A percentile compares a stretch with the other conserved stretches of the same genome.
Conservation (phyloP, 2,888 invertebrate genomes). For the Clistopyga incitator region DNA sequence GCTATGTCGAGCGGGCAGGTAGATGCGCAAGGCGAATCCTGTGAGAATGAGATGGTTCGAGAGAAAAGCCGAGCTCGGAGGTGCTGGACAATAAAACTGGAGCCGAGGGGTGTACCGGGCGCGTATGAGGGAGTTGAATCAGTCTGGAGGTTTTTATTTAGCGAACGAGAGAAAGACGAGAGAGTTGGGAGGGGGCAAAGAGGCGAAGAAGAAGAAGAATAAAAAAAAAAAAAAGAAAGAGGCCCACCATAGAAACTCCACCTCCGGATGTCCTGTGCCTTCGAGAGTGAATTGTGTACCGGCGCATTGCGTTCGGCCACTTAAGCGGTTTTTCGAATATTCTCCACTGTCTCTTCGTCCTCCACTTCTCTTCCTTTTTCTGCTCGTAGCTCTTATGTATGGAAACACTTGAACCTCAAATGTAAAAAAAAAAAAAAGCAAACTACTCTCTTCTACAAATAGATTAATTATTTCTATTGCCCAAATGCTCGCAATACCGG, state of each 20-base stretch:
- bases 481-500: slow-evolving; percentile 67
- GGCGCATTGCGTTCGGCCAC: slow-evolving; percentile 76
- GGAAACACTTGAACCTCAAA: slow-evolving; percentile 37
- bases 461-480: slow-evolving; percentile 42
- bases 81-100: slow-evolving; percentile 61
- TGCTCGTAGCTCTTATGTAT: slow-evolving; percentile 6
- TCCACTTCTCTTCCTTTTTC: slow-evolving; percentile 21
- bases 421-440: not conserved
- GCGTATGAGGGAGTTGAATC: slow-evolving; percentile 56
- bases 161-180: slow-evolving; percentile 59
- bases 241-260: slow-evolving; percentile 77
- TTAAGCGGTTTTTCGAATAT: slow-evolving; percentile 73
- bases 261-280: slow-evolving; percentile 80
- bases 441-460: not conserved
- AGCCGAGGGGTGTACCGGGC: slow-evolving; percentile 33
- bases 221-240: slow-evolving; percentile 67
- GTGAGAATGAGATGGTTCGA: slow-evolving; percentile 51
- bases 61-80: slow-evolving; percentile 39
- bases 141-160: slow-evolving; percentile 63
- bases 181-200: slow-evolving; percentile 64
- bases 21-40: slow-evolving; percentile 62
- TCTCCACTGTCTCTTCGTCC: slow-evolving; percentile 36
- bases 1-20: slow-evolving; percentile 77
- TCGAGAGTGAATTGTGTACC: slow-evolving; percentile 73
- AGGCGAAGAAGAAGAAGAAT: slow-evolving; percentile 51